These are phyloP conservation scores for Trachelus iudaicus DNA, from an alignment of 2,888 invertebrate genomes.

Conservation along the genomic window DNA sequence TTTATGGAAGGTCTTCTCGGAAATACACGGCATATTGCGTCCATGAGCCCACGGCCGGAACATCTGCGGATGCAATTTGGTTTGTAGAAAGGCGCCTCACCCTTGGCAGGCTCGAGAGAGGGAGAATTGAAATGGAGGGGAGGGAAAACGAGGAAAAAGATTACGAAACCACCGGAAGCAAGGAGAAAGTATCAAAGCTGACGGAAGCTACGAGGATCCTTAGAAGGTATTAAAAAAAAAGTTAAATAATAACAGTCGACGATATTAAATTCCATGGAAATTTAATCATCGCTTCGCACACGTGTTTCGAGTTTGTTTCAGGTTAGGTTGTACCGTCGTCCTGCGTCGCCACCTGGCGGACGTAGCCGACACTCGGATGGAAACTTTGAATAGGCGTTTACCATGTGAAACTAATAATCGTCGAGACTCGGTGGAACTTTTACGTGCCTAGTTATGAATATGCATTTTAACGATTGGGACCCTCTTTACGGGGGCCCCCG, in stretches of 20 bases:
- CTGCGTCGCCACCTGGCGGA: not conserved
- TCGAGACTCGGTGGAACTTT: not conserved
- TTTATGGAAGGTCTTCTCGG: conserved; percentile 26
- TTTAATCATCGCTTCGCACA: not conserved
- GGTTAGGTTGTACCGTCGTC: not conserved
- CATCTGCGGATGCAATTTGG: conserved; percentile 21
- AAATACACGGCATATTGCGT: conserved; percentile 16
- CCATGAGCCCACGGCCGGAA: conserved; percentile 8
- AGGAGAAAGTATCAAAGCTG: not conserved
- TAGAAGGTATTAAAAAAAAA: too few relatives aligned
- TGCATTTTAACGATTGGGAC: not conserved
- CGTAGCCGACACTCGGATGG: not conserved
- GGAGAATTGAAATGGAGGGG: not conserved
- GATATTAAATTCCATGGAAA: not conserved
- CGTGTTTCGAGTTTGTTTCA: not conserved
- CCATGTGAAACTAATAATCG: not conserved
- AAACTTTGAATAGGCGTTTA: not conserved
- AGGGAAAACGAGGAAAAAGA: not conserved
- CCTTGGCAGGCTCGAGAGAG: not conserved
- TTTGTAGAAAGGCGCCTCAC: not conserved
- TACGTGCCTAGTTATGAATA: not conserved
- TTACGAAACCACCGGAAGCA: not conserved
- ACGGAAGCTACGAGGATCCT: not conserved
- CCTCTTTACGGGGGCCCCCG: not conserved
- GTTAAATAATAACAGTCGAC: not conserved